Conservation (phyloP, 2,888 invertebrate species). For the Metopia argyrocephala region DNA sequence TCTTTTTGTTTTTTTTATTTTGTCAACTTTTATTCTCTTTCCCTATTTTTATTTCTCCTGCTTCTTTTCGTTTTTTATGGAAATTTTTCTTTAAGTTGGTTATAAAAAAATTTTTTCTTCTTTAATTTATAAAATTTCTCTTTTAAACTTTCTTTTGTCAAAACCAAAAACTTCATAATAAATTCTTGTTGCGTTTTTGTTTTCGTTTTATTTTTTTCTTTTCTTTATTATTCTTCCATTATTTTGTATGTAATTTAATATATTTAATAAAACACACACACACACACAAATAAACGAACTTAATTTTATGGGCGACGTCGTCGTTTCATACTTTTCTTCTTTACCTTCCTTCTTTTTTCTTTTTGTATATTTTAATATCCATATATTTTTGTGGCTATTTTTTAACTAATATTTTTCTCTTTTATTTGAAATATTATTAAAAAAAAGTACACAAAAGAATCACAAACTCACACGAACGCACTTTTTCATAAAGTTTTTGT, state of each 20-base stretch:
- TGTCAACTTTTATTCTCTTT: constrained; percentile 22
- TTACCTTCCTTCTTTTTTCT: constrained; percentile 3
- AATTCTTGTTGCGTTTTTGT: constrained; percentile 18
- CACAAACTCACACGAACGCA: constrained; percentile 16
- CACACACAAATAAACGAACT: constrained; percentile 12
- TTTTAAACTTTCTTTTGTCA: constrained; percentile 6
- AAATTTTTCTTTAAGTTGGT: background rate
- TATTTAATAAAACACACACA: constrained; percentile 29
- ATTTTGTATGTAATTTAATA: constrained; percentile 50
- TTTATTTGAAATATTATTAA: background rate
- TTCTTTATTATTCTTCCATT: too few species aligned
- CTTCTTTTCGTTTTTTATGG: background rate
- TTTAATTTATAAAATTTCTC: background rate
- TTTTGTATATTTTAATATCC: constrained; percentile 13
- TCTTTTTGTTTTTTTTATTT: constrained; percentile 23
- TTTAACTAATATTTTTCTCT: background rate
- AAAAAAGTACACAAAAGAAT: constrained; percentile 39
- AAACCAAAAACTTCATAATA: too few species aligned
- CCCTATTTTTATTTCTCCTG: background rate
- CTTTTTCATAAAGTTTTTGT: constrained; percentile 8
- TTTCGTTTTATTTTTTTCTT: constrained; percentile 1
- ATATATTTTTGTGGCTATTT: background rate
- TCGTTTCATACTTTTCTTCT: constrained; percentile 51
- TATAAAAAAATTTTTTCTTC: background rate
- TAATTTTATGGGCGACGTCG: constrained; percentile 60